Percentiles rank a stretch among this genome's conserved stretches.
phyloP scores from a whole-genome alignment of 2,797 vertebrate species.

The Acanthurus lineatus region DNA sequence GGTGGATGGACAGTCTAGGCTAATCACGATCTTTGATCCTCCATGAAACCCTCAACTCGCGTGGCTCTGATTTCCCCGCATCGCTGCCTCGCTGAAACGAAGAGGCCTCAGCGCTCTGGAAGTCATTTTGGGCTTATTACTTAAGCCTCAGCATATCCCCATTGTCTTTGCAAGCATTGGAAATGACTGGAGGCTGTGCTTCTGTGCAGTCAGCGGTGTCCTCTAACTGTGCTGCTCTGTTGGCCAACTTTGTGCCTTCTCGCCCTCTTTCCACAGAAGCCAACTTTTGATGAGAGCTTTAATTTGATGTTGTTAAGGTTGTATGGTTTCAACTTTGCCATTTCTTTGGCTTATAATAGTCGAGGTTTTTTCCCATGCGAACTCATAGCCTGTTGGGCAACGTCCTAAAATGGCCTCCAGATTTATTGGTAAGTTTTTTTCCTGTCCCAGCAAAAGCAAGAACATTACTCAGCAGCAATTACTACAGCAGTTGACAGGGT shows the following conservation, averaged over 20 bases:
- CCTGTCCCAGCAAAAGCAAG: slow-evolving; percentile 62
- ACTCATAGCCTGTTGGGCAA: slow-evolving; percentile 73
- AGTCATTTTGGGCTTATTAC: slow-evolving; percentile 85
- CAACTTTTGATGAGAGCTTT: slow-evolving; percentile 82
- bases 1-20: slow-evolving; percentile 78
- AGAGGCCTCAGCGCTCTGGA: slow-evolving; percentile 81
- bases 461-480: slow-evolving; percentile 83
- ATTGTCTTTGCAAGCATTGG: slow-evolving; percentile 83
- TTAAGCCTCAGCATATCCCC: slow-evolving; percentile 80
- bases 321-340: slow-evolving; percentile 79
- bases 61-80: slow-evolving; percentile 83
- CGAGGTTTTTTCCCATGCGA: slow-evolving; percentile 54
- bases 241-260: slow-evolving; percentile 74
- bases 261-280: slow-evolving; percentile 69
- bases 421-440: slow-evolving; percentile 74
- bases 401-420: slow-evolving; percentile 83
- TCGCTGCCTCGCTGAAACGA: slow-evolving; percentile 73
- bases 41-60: slow-evolving; percentile 72
- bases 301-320: slow-evolving; percentile 83
- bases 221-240: slow-evolving; percentile 68
- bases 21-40: slow-evolving; percentile 86
- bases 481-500: slow-evolving; percentile 76
- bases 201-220: slow-evolving; percentile 79
- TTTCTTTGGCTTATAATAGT: slow-evolving; percentile 76
- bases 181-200: slow-evolving; percentile 83